These are phyloP conservation scores for Microcaecilia unicolor DNA, from an alignment of 2,797 vertebrate species.

Conservation along the genomic window DNA sequence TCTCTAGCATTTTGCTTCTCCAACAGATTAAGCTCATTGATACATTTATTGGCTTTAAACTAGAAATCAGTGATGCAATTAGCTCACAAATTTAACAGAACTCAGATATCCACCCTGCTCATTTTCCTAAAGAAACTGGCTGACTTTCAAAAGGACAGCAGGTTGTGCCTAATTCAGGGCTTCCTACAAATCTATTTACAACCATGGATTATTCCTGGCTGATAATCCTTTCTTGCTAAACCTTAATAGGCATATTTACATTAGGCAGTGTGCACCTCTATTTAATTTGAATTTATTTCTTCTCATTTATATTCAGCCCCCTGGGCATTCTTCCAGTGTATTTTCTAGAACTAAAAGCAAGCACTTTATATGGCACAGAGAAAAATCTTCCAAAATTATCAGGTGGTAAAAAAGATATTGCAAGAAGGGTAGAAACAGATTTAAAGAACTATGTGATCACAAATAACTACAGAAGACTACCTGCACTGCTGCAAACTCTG, in stretches of 20 bases:
- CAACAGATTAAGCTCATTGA: no score
- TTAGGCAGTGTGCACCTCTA: not conserved
- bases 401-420: slow-evolving; percentile 16
- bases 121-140: no score
- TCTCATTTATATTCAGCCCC: slow-evolving; percentile 1
- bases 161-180: not conserved
- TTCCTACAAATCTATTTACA: slow-evolving; percentile 2
- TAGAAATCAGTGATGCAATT: no score
- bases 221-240: slow-evolving; percentile 8
- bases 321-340: not conserved
- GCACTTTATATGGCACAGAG: not conserved
- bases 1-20: no score
- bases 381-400: not conserved
- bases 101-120: no score
- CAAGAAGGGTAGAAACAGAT: not conserved
- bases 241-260: slow-evolving; percentile 8
- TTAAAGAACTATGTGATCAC: no score
- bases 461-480: no score
- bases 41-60: no score
- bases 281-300: not conserved
- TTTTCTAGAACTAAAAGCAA: slow-evolving; percentile 3
- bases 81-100: no score
- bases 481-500: no score
- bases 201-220: slow-evolving; percentile 2
- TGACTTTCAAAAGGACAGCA: no score